Conservation (phyloP, 2,888 invertebrate genomes). For the Disparrhopalites patrizii region DNA sequence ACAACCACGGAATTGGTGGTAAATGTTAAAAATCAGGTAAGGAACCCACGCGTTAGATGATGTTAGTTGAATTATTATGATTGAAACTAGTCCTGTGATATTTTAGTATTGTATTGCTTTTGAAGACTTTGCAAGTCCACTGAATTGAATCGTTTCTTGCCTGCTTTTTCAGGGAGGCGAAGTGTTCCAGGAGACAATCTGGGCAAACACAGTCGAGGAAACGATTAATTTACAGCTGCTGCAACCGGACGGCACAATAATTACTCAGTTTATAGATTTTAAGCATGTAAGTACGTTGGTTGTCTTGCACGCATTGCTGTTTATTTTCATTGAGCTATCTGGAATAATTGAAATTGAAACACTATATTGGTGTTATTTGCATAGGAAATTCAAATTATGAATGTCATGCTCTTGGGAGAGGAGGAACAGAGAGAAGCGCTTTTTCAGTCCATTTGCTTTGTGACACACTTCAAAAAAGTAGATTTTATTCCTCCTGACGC, state of each 20-base stretch:
- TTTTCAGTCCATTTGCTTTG: constrained; percentile 85
- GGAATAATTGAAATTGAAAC: neutral
- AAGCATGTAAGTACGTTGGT: constrained; percentile 65
- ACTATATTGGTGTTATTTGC: neutral
- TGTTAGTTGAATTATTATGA: neutral
- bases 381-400: constrained; percentile 88
- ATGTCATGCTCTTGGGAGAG: constrained; percentile 81
- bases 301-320: neutral
- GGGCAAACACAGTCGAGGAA: constrained; percentile 85
- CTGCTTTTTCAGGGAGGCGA: constrained; percentile 74
- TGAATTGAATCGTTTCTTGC: no score
- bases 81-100: neutral
- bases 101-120: neutral
- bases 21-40: constrained; percentile 38
- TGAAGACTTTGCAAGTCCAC: no score
- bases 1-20: constrained; percentile 30
- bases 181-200: constrained; percentile 86
- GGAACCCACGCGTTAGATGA: no score
- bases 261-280: constrained; percentile 90
- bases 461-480: constrained; percentile 76
- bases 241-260: constrained; percentile 82
- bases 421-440: constrained; percentile 87
- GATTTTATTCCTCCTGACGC: constrained; percentile 94
- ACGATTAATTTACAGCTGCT: constrained; percentile 83
- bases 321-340: neutral